phyloP scores from a whole-genome alignment of 2,888 invertebrate genomes.

The Cheilosia urbana region DNA sequence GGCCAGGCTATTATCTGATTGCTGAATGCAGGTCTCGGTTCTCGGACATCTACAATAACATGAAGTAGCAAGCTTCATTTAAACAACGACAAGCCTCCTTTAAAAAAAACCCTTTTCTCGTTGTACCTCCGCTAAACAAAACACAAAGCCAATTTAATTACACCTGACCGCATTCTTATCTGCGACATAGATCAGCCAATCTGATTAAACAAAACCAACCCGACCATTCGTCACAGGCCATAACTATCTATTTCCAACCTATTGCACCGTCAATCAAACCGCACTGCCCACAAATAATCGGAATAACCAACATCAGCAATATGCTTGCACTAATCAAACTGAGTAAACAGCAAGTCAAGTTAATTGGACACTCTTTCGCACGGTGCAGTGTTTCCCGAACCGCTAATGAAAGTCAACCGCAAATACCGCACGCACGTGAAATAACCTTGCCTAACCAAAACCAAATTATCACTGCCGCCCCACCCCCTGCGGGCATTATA shows the following conservation, averaged over 20 bases:
- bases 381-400: slow-evolving; percentile 20
- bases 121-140: too few species aligned
- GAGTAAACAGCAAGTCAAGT: slow-evolving; percentile 22
- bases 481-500: neutral
- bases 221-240: neutral
- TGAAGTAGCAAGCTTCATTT: too few species aligned
- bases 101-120: too few species aligned
- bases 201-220: neutral
- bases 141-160: neutral
- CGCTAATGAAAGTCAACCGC: slow-evolving; percentile 67
- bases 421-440: slow-evolving; percentile 22
- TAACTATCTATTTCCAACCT: slow-evolving; percentile 33
- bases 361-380: slow-evolving; percentile 58
- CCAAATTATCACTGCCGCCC: slow-evolving; percentile 43
- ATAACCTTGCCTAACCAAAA: slow-evolving; percentile 55
- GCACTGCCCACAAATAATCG: slow-evolving; percentile 33
- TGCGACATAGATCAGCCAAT: neutral
- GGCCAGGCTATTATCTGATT: too few species aligned
- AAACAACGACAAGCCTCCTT: too few species aligned
- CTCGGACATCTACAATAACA: too few species aligned
- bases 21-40: too few species aligned
- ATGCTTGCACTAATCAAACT: slow-evolving; percentile 51
- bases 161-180: neutral
- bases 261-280: slow-evolving; percentile 57
- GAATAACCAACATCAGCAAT: slow-evolving; percentile 57